Evolutionary conservation across 1,140 invertebrate genomes (phyloP), one percentile per base, ranked within the genome.

Genomic region (Lepidotrigona ventralis): DNA sequence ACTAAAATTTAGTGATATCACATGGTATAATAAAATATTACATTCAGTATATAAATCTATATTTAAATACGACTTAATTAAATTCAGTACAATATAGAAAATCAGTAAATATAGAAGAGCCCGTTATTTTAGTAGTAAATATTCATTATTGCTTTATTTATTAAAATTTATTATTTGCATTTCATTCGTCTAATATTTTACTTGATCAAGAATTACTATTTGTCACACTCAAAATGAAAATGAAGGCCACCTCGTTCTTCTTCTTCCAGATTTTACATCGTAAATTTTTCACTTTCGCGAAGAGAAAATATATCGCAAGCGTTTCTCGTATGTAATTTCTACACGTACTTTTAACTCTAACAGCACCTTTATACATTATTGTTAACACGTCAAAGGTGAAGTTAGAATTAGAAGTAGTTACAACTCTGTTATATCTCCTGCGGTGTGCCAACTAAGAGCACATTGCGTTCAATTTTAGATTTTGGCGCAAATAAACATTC

Each of bases 181-280:
- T 58, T 58, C 33, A 19, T 21, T 5, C 9, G 8, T 14, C 33
- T 9, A 46, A 74, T 33, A 6, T 63, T 19, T 14, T n/a, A 21
- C 8, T 63, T 21, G 15, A 26, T 21, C 2, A 56, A 29, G 8
- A 29, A 68, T 64, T 17, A 17, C 26, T 54, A 73, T 26, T 87
- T 87, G 85, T 87, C 86, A 87, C 86, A 23, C 85, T 87, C 76
- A 87, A 86, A 87, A 78, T 74, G 26, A 21, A 53, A 39, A 60
- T 86, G 46, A 39, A 70, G 29, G 21, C 76, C 86, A 86, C 81
- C 87, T 88, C 86, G 79, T 88, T 88, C 81, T 66, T 15, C 69
- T 81, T 83, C 81, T 89, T 84, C 87, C 79, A 84, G 70, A 89
- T 80, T 84, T 81, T 66, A 77, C 82, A 53, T 88, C 56, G 68